phyloP scores from a whole-genome alignment of 2,797 vertebrate genomes.

The Neopelma chrysocephalum region DNA sequence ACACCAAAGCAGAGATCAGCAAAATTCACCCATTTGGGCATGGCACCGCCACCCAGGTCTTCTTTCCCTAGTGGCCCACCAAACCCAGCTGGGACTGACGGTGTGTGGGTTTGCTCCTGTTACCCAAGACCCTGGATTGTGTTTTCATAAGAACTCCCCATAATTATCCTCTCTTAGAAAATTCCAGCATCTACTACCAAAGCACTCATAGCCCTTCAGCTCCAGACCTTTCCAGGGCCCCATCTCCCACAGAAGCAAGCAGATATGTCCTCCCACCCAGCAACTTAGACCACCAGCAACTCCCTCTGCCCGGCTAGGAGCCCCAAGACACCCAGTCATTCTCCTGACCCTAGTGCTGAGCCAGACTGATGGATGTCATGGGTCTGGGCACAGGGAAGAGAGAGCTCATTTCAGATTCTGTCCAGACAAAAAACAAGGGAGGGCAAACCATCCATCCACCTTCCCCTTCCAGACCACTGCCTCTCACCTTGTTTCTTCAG shows the following conservation, averaged over 20 bases:
- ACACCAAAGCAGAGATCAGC: background rate
- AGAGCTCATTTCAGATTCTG: background rate
- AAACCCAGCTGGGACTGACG: background rate
- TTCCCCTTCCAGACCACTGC: background rate
- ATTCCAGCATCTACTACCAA: background rate
- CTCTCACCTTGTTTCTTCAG: slow-evolving; percentile 93
- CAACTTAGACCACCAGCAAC: background rate
- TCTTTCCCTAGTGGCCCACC: background rate
- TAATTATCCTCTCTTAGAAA: background rate
- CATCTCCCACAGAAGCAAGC: background rate
- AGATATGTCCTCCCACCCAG: background rate
- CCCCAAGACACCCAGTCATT: background rate
- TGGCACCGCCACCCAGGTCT: background rate
- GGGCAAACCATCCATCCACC: background rate
- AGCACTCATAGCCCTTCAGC: background rate
- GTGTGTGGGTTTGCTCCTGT: background rate
- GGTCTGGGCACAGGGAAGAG: background rate
- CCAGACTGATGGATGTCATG: background rate
- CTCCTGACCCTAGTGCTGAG: background rate
- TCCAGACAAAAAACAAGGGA: background rate
- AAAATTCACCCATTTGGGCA: background rate
- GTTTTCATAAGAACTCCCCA: background rate
- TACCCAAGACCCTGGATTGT: background rate
- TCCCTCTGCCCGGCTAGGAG: background rate
- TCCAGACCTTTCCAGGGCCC: background rate